Evolutionary conservation across 2,797 vertebrate genomes (phyloP).

Genomic region (Pogonophryne albipinna): DNA sequence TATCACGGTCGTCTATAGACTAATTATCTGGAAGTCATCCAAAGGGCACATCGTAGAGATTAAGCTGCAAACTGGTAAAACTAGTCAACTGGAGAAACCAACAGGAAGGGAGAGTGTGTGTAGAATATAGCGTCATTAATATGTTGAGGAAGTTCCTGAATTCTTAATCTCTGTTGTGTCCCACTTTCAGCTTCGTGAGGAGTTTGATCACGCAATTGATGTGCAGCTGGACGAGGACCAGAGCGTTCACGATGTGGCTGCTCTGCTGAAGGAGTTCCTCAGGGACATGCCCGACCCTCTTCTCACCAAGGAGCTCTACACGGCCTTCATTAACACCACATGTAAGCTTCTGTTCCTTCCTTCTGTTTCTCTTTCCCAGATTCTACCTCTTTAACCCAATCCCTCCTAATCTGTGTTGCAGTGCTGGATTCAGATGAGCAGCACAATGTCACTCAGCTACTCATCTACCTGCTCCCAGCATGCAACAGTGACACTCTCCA

Average conservation of each 20-base stretch:
- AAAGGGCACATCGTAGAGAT: slow-evolving; percentile 44
- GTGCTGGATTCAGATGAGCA: slow-evolving; percentile 92
- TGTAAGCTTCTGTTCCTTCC: slow-evolving; percentile 56
- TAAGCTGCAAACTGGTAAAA: slow-evolving; percentile 32
- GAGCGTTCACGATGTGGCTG: slow-evolving; percentile 95
- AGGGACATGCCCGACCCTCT: slow-evolving; percentile 96
- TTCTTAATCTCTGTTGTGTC: background rate
- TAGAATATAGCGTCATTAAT: slow-evolving; percentile 39
- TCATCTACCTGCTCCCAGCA: slow-evolving; percentile 95
- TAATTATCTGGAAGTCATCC: slow-evolving; percentile 38
- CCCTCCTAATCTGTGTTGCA: slow-evolving; percentile 56
- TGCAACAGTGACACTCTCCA: slow-evolving; percentile 98
- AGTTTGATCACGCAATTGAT: slow-evolving; percentile 94
- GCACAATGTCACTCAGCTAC: slow-evolving; percentile 88
- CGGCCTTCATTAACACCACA: slow-evolving; percentile 93
- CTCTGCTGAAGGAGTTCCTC: slow-evolving; percentile 95
- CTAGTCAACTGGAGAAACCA: slow-evolving; percentile 14
- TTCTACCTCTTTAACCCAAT: too few relatives aligned
- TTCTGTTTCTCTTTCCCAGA: background rate
- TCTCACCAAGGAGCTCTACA: slow-evolving; percentile 95
- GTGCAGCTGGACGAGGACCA: slow-evolving; percentile 93
- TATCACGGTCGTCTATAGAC: background rate
- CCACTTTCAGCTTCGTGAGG: slow-evolving; percentile 89
- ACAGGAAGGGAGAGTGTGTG: slow-evolving; percentile 47
- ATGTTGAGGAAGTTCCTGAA: slow-evolving; percentile 55